These are phyloP conservation scores for Thysanoteuthis rhombus DNA, from an alignment of 2,888 invertebrate species.

Conservation along the genomic window DNA sequence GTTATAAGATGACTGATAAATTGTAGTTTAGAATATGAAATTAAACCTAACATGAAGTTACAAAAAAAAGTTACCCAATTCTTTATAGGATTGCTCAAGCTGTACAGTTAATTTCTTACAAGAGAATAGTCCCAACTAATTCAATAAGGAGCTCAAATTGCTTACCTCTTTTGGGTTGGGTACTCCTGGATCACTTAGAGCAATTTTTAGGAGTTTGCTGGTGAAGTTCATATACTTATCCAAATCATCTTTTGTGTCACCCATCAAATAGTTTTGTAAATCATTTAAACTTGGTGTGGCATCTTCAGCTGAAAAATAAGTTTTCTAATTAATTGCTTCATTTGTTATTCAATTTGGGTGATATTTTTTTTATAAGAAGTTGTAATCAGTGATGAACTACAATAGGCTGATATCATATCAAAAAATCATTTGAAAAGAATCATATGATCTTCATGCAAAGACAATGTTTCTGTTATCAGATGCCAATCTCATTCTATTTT, in stretches of 20 bases:
- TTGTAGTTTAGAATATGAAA: too few relatives aligned
- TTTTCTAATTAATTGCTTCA: not conserved
- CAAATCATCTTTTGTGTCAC: conserved; percentile 79
- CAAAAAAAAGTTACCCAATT: too few relatives aligned
- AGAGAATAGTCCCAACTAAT: not conserved
- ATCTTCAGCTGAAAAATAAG: conserved; percentile 48
- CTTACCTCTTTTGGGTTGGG: conserved; percentile 69
- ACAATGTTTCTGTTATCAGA: too few relatives aligned
- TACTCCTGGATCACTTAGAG: conserved; percentile 84
- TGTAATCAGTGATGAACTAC: too few relatives aligned
- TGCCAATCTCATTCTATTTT: too few relatives aligned
- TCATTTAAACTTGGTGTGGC: conserved; percentile 81
- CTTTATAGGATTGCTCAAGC: too few relatives aligned
- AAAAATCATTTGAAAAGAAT: too few relatives aligned
- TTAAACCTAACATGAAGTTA: too few relatives aligned
- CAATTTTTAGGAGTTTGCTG: conserved; percentile 88
- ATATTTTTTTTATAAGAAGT: not conserved
- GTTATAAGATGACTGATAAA: too few relatives aligned
- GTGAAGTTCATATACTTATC: conserved; percentile 84
- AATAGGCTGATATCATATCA: too few relatives aligned
- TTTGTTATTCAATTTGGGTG: not conserved
- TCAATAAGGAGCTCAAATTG: not conserved
- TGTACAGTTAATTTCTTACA: not conserved
- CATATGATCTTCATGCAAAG: too few relatives aligned
- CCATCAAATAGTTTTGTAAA: conserved; percentile 85